phyloP scores from a whole-genome alignment of 2,113 vertebrate species.

The Burhinus bistriatus region DNA sequence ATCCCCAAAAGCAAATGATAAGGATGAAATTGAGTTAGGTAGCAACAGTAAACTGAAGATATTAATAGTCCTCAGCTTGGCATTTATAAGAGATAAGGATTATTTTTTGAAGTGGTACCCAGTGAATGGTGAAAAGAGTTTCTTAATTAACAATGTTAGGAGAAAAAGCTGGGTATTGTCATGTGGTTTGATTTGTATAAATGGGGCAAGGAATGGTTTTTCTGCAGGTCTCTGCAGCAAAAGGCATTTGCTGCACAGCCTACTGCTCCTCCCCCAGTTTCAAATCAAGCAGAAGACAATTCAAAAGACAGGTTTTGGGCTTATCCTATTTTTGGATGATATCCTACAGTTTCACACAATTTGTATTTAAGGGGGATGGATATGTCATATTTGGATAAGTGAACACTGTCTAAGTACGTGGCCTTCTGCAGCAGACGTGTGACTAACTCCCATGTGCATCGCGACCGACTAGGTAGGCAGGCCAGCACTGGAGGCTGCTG shows the following conservation, averaged over 20 bases:
- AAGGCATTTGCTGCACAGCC: background rate
- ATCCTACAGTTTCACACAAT: background rate
- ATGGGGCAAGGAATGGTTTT: background rate
- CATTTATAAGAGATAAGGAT: background rate
- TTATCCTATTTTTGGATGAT: background rate
- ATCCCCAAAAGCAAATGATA: background rate
- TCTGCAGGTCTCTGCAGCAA: background rate
- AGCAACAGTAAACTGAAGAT: background rate
- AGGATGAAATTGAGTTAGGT: background rate
- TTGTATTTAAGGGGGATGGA: background rate
- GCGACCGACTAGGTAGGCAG: background rate
- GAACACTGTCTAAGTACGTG: fast-evolving
- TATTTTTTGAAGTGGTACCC: background rate
- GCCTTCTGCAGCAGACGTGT: background rate
- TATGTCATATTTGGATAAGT: background rate
- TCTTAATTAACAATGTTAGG: background rate
- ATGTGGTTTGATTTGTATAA: background rate
- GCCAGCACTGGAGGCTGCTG: background rate
- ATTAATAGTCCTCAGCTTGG: background rate
- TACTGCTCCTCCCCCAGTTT: background rate
- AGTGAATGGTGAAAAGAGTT: background rate
- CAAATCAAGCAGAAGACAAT: background rate
- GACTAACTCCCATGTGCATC: background rate
- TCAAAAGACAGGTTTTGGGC: background rate
- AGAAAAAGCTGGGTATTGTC: background rate